Percentiles rank a stretch among this genome's conserved stretches.
These are phyloP conservation scores for Gerris buenoi DNA, from an alignment of 1,140 invertebrate species.

Conservation along the genomic window DNA sequence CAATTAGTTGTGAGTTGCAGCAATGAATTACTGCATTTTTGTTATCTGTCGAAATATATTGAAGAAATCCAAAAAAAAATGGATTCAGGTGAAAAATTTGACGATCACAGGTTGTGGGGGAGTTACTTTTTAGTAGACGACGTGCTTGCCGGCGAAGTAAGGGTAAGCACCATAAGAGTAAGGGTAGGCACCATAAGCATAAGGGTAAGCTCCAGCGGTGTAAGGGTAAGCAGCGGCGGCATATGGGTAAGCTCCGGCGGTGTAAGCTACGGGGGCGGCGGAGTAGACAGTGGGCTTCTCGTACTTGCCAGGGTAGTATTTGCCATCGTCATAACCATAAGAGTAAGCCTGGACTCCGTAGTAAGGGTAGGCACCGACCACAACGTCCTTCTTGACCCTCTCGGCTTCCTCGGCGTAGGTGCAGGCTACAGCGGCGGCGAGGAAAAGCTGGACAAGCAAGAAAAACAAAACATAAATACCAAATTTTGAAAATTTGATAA, in stretches of 20 bases:
- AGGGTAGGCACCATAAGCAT: neutral
- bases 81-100: too few relatives aligned
- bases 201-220: neutral
- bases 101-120: neutral
- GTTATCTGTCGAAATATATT: too few relatives aligned
- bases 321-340: conserved; percentile 2
- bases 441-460: conserved; percentile 6
- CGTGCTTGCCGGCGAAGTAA: conserved; percentile 6
- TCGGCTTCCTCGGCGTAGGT: conserved; percentile 9
- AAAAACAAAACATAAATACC: neutral
- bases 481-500: too few relatives aligned
- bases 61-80: too few relatives aligned
- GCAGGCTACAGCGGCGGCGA: conserved; percentile 9
- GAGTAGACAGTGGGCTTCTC: conserved; percentile 9
- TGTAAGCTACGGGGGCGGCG: conserved; percentile 5
- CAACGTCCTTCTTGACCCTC: conserved; percentile 12
- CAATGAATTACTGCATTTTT: too few relatives aligned
- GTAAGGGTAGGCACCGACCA: conserved; percentile 3
- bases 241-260: too few relatives aligned
- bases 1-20: too few relatives aligned
- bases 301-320: conserved; percentile 5
- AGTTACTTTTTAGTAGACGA: neutral
- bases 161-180: conserved; percentile 5
- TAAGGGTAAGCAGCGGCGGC: neutral
- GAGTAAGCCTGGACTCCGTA: conserved; percentile 3